Evolutionary conservation across 1,140 invertebrate genomes (phyloP).

Genomic region (Drosophila prosaltans): DNA sequence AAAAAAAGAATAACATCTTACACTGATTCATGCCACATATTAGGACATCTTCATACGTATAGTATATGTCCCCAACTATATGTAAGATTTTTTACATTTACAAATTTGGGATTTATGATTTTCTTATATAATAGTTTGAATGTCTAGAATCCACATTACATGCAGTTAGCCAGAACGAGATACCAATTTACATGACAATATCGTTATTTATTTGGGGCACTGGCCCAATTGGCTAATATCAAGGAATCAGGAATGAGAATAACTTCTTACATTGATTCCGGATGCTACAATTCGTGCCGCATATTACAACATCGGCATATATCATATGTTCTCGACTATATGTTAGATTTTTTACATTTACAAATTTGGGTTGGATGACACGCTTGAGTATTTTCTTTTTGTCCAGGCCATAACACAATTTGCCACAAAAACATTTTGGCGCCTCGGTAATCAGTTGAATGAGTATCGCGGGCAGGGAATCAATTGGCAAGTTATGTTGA

Average conservation of each 20-base stretch:
- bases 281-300: conserved; percentile 51
- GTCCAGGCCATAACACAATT: conserved; percentile 62
- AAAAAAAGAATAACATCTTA: no score
- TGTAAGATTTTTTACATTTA: not conserved
- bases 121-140: no score
- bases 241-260: not conserved
- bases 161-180: no score
- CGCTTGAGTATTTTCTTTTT: conserved; percentile 47
- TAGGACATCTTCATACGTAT: conserved; percentile 41
- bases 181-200: no score
- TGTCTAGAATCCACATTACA: no score
- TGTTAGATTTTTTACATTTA: conserved; percentile 70
- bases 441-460: conserved; percentile 70
- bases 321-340: conserved; percentile 78
- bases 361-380: conserved; percentile 64
- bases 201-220: not conserved
- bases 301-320: conserved; percentile 73
- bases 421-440: conserved; percentile 72
- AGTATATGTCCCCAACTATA: conserved; percentile 78
- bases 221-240: not conserved
- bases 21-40: no score
- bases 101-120: conserved; percentile 33
- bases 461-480: conserved; percentile 65
- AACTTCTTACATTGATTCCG: conserved; percentile 24
- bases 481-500: conserved; percentile 55